phyloP scores from a whole-genome alignment of 1,140 invertebrate species.

The Condylostylus longicornis region DNA sequence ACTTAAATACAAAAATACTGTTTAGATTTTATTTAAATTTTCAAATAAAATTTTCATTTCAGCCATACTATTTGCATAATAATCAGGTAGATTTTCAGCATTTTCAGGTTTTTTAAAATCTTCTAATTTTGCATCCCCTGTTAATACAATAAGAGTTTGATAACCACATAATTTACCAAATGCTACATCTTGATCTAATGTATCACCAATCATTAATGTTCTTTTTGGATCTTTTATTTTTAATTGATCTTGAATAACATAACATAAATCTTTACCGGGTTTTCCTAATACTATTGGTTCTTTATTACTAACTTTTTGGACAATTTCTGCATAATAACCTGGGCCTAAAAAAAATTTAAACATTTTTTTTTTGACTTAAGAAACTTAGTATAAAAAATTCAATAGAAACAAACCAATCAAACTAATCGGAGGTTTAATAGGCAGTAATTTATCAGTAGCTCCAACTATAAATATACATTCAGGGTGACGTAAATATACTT shows the following conservation, averaged over 20 bases:
- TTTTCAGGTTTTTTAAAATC: conserved; percentile 14
- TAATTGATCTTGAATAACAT: conserved; percentile 30
- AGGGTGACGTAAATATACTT: conserved; percentile 31
- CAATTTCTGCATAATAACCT: conserved; percentile 34
- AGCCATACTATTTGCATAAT: conserved; percentile 30
- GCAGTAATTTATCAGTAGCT: conserved; percentile 34
- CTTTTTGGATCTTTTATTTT: conserved; percentile 34
- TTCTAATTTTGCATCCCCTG: conserved; percentile 30
- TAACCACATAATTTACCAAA: conserved; percentile 38
- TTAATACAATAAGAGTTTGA: conserved; percentile 37
- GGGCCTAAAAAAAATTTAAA: conserved; percentile 25
- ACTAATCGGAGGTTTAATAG: too few species aligned
- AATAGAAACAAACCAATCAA: too few species aligned
- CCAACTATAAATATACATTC: conserved; percentile 35
- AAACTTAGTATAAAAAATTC: too few species aligned
- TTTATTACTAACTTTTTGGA: conserved; percentile 30
- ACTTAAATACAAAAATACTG: too few species aligned
- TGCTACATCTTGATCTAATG: conserved; percentile 42
- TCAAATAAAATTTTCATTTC: conserved; percentile 19
- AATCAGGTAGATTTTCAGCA: conserved; percentile 31
- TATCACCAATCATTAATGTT: conserved; percentile 46
- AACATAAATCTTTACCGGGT: conserved; percentile 35
- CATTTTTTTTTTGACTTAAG: too few species aligned
- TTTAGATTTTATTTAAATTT: conserved; percentile 11
- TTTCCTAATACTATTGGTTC: conserved; percentile 36